Evolutionary conservation across 2,113 vertebrate genomes (phyloP), one percentile per base, ranked within the genome.

Genomic region (Carettochelys insculpta): DNA sequence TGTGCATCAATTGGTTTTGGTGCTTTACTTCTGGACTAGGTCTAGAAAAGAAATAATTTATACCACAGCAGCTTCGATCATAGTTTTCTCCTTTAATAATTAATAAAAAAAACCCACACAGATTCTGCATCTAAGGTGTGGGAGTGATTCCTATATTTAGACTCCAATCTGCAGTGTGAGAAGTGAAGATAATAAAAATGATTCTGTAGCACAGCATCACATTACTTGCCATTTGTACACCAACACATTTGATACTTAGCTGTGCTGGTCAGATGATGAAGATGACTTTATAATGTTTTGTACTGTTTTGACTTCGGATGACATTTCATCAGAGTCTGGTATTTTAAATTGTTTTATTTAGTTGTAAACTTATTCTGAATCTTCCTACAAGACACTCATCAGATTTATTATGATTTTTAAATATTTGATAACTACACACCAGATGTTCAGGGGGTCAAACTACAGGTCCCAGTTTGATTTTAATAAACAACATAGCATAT

Each of bases 61-160:
- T 50, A 82, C 34, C 68, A 92, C 17, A 86, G 76, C 47, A 92
- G 53, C 78, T 94, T 51, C n/a, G 93, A 89, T 25, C 50, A 80
- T 85, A 92, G 92, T 85, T 96, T 97, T 83, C 52, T 50, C 91
- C 87, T 96, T 96, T 93, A 96, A 97, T 92, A 96, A 95, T 90
- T 87, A 92, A 85, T 61, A 77, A 25, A 89, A 93, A 91, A 93
- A 95, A 94, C 86, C 81, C 88, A 85, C 90, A 96, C 87, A 93
- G 71, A 83, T 11, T 94, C 86, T 90, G 68, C 76, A 94, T 84
- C 83, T 78, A 90, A 94, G 61, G 85, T 94, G 97, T 95, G 94
- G 97, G 96, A 97, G 96, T 93, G 92, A 79, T 34, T 91, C 87
- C 96, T 95, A 96, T 92, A 97, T 97, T 97, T 97, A 96, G 97